Base-by-base conservation (phyloP, 2,888 invertebrate genomes). In the Xestoiulus laeticollis region DNA sequence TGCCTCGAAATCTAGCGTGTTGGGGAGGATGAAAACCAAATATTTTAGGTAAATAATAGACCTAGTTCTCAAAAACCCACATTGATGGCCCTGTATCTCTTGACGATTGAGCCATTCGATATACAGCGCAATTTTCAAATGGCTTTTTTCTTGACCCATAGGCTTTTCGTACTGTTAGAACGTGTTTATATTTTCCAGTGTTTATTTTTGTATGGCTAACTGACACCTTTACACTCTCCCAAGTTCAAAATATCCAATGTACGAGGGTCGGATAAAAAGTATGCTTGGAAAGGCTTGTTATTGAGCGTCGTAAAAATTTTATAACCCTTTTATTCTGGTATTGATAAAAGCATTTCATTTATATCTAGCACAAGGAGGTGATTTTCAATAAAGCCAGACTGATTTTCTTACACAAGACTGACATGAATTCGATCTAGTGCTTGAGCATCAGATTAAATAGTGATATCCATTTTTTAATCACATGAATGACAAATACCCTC, bases 11-110 rank as follows among this genome's bases (percentile, higher is more conserved):
- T 78, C 78, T 32, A 78, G 30, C 78, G 78, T 30, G 30, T 30
- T 78, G 78, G 78, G 48, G n/a, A n/a, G 78, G 78, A 78, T 78
- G 78, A 30, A 78, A 78, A 78, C 78, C 78, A 78, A 78, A 78
- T 78, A 78, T 78, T 78, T 78, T 78, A 78, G 78, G 78, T 78
- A 78, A 78, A 78, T 78, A 78, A 78, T 78, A 78, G 78, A 78
- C 30, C 78, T 14, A 26, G 78, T 30, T n/a, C 16, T 16, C 30
- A 30, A 26, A 14, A 48, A 26, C 30, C 30, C 78, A 78, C 30
- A 30, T 78, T 30, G 78, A 78, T 78, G 78, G 78, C 78, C 78
- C 78, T 78, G 78, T 30, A 78, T 78, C 78, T 78, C 30, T 78
- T 16, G 26, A 30, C 78, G 16, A 78, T 78, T 14, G 78, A 78